Evolutionary conservation across 2,888 invertebrate genomes (phyloP).

Genomic region (Dendrolimus houi): DNA sequence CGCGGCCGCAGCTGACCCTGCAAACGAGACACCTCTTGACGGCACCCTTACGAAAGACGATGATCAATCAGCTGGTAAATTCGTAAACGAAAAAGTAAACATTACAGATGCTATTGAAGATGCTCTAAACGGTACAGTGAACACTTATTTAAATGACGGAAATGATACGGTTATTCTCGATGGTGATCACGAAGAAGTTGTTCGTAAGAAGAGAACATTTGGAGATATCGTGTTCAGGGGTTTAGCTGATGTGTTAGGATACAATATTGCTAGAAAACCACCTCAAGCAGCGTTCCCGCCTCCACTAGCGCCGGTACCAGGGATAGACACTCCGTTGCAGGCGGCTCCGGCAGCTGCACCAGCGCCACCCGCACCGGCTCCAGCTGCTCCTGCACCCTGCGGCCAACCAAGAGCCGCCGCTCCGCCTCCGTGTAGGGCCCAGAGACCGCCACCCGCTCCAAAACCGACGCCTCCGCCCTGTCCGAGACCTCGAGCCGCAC

Average conservation of each 20-base stretch:
- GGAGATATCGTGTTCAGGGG: conserved; percentile 70
- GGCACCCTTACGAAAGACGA: conserved; percentile 1
- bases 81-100: conserved; percentile 5
- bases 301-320: conserved; percentile 59
- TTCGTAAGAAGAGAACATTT: conserved; percentile 67
- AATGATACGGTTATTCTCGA: conserved; percentile 32
- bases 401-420: conserved; percentile 21
- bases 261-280: conserved; percentile 54
- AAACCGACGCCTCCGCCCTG: conserved; percentile 46
- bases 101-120: neutral
- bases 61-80: neutral
- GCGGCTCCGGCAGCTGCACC: conserved; percentile 30
- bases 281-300: conserved; percentile 55
- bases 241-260: conserved; percentile 67
- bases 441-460: conserved; percentile 26
- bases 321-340: conserved; percentile 51
- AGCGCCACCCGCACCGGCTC: conserved; percentile 25
- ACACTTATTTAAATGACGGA: conserved; percentile 4
- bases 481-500: conserved; percentile 47
- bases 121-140: neutral
- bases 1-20: conserved; percentile 15
- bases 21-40: conserved; percentile 13
- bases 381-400: conserved; percentile 15
- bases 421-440: conserved; percentile 27
- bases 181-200: conserved; percentile 48